Percentiles rank a stretch among this genome's conserved stretches.
Evolutionary conservation across 2,113 vertebrate species (phyloP).

Genomic region (Pavo muticus): DNA sequence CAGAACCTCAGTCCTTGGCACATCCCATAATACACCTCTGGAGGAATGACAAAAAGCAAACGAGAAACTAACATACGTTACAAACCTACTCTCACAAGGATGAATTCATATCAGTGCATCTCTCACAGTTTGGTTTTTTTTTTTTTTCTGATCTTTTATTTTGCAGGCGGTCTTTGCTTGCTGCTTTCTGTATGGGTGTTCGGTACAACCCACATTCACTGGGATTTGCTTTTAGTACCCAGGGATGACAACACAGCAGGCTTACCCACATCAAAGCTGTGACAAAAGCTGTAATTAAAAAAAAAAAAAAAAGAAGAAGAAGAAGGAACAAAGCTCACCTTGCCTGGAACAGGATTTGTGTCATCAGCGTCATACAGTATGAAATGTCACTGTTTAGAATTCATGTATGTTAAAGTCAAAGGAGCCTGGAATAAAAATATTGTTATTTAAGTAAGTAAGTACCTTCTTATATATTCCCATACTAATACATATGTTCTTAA

Average conservation of each 20-base stretch:
- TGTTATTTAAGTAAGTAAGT: background rate
- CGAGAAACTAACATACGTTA: accelerated
- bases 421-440: background rate
- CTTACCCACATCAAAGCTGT: background rate
- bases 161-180: background rate
- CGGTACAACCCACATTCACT: background rate
- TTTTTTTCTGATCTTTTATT: background rate
- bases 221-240: background rate
- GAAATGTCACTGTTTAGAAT: background rate
- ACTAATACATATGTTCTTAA: background rate
- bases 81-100: accelerated
- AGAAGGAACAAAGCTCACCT: background rate
- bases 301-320: background rate
- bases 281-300: background rate
- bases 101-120: accelerated
- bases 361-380: background rate
- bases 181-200: background rate
- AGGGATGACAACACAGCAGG: background rate
- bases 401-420: slow-evolving; percentile 27
- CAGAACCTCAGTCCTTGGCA: background rate
- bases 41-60: background rate
- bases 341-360: background rate
- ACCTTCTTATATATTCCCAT: background rate
- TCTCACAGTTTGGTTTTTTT: background rate
- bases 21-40: accelerated